These are phyloP conservation scores for Larimichthys crocea DNA, from an alignment of 2,113 vertebrate genomes.

Conservation along the genomic window DNA sequence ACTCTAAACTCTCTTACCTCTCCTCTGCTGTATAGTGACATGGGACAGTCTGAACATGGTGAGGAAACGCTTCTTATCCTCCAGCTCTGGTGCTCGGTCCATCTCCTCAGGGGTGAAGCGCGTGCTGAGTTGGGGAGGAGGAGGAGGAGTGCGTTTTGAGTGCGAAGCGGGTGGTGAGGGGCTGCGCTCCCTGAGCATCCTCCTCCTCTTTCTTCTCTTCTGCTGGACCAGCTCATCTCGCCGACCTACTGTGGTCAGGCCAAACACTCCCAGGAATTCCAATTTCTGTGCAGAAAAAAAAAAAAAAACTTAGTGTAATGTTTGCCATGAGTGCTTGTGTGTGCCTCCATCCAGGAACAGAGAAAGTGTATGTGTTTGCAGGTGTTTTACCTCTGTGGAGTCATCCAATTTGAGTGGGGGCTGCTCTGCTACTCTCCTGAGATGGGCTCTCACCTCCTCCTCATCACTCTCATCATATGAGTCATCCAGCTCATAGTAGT, in stretches of 20 bases:
- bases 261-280: slow-evolving; percentile 93
- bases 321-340: slow-evolving; percentile 4
- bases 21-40: slow-evolving; percentile 92
- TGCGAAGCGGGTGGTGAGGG: slow-evolving; percentile 89
- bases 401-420: slow-evolving; percentile 96
- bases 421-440: slow-evolving; percentile 94
- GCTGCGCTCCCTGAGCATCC: slow-evolving; percentile 95
- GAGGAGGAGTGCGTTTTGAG: slow-evolving; percentile 89
- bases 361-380: neutral
- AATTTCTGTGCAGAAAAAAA: slow-evolving; percentile 87
- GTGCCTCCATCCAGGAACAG: slow-evolving; percentile 17
- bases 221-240: slow-evolving; percentile 92
- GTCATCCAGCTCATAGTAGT: slow-evolving; percentile 98
- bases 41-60: slow-evolving; percentile 96
- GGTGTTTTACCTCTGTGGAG: slow-evolving; percentile 89
- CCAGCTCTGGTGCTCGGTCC: slow-evolving; percentile 94
- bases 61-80: slow-evolving; percentile 97
- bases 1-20: slow-evolving; percentile 82
- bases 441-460: slow-evolving; percentile 96
- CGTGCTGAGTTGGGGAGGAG: slow-evolving; percentile 89
- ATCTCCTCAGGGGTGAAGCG: slow-evolving; percentile 97
- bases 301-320: neutral
- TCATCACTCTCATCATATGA: slow-evolving; percentile 98
- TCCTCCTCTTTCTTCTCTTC: slow-evolving; percentile 93
- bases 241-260: slow-evolving; percentile 92